Conservation (phyloP, 1,140 invertebrate genomes). For the Atta cephalotes region DNA sequence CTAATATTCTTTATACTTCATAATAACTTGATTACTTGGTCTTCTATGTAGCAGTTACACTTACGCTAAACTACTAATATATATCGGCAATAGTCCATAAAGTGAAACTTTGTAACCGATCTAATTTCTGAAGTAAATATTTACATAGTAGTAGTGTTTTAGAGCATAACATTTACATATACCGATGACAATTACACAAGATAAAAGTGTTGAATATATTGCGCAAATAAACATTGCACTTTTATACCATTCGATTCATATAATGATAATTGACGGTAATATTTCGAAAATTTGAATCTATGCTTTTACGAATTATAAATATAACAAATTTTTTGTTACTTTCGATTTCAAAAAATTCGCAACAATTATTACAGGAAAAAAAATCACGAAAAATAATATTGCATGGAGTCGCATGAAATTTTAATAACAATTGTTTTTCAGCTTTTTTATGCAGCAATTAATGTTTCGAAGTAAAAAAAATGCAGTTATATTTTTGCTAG, state of each 20-base stretch:
- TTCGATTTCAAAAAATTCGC: neutral
- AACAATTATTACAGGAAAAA: too few species aligned
- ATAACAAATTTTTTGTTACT: neutral
- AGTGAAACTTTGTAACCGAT: slow-evolving; percentile 18
- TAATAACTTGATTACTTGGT: neutral
- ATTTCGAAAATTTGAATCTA: neutral
- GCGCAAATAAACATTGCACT: neutral
- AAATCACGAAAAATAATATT: neutral
- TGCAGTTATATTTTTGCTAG: neutral
- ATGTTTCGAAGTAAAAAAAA: neutral
- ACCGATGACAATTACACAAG: neutral
- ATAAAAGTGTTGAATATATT: neutral
- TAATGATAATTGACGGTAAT: neutral
- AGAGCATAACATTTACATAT: slow-evolving; percentile 13
- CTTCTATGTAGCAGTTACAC: neutral
- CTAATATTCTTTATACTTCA: slow-evolving; percentile 20
- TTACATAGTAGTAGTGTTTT: neutral
- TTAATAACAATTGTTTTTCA: neutral
- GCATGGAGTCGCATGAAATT: neutral
- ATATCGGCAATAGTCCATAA: neutral
- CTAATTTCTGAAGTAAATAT: slow-evolving; percentile 28
- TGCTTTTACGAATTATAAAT: neutral
- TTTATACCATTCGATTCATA: neutral
- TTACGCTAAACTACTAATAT: slow-evolving; percentile 5
- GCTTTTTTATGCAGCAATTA: neutral